phyloP scores from a whole-genome alignment of 2,797 vertebrate genomes.

The Hypotaenidia philippensis region DNA sequence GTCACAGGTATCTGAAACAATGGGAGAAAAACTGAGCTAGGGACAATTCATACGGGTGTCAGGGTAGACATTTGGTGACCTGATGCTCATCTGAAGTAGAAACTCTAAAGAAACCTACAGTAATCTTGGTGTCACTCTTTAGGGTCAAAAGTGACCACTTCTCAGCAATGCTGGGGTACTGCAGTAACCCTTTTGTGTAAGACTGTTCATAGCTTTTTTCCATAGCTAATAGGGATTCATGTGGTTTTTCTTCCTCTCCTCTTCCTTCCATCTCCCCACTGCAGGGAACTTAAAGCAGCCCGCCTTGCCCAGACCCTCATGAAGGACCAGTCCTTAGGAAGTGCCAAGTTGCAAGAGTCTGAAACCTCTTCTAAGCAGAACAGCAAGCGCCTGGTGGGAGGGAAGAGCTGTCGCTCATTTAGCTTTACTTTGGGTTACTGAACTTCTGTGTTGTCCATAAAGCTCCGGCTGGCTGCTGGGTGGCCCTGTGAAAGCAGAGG shows the following conservation, averaged over 20 bases:
- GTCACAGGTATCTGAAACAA: background rate
- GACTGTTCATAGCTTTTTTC: background rate
- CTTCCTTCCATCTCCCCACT: background rate
- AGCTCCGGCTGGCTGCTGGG: background rate
- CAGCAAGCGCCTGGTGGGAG: conserved; percentile 84
- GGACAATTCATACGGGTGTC: background rate
- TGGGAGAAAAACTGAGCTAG: background rate
- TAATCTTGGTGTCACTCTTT: background rate
- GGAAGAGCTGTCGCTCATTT: conserved; percentile 84
- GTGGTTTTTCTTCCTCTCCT: background rate
- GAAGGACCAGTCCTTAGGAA: conserved; percentile 61
- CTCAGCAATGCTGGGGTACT: background rate
- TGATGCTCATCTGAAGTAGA: background rate
- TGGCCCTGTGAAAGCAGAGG: conserved; percentile 37
- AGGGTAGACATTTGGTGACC: background rate
- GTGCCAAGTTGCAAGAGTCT: conserved; percentile 37
- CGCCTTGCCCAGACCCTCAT: conserved; percentile 82
- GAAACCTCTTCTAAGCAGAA: conserved; percentile 65
- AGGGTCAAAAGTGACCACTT: background rate
- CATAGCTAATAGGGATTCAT: background rate
- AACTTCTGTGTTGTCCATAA: background rate
- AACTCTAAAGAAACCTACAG: background rate
- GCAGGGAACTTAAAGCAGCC: conserved; percentile 90
- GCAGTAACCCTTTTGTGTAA: background rate
- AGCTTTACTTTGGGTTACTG: conserved; percentile 86